Evolutionary conservation across 2,888 invertebrate genomes (phyloP).

Genomic region (Chalcis sispes): DNA sequence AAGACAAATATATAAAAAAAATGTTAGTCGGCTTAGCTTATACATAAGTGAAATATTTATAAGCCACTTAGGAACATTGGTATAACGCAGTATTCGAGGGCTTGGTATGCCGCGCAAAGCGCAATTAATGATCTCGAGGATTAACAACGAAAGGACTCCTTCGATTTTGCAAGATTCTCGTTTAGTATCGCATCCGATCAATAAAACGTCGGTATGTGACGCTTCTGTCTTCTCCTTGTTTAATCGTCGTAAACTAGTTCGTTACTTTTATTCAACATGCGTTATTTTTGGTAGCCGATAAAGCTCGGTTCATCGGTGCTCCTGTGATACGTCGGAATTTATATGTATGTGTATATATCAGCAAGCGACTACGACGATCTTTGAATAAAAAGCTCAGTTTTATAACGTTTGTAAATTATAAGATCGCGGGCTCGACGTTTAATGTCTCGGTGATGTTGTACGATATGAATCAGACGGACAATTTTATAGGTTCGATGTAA

Average conservation of each 20-base stretch:
- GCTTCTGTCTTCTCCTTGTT: slow-evolving; percentile 13
- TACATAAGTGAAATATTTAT: slow-evolving; percentile 26
- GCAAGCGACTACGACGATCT: background rate
- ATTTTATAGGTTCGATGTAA: slow-evolving; percentile 16
- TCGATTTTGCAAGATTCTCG: background rate
- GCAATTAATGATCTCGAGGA: slow-evolving; percentile 27
- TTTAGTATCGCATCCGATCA: background rate
- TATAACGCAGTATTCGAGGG: slow-evolving; percentile 46
- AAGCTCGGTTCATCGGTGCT: no score
- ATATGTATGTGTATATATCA: no score
- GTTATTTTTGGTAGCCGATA: no score
- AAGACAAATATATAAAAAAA: slow-evolving; percentile 33
- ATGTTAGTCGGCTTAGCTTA: slow-evolving; percentile 4
- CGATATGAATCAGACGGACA: slow-evolving; percentile 29
- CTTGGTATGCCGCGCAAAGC: background rate
- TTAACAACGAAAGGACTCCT: slow-evolving; percentile 3
- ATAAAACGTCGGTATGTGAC: background rate
- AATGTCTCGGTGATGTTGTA: slow-evolving; percentile 6
- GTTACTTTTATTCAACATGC: no score
- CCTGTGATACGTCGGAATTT: no score
- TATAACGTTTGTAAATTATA: slow-evolving; percentile 32
- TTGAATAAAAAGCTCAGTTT: background rate
- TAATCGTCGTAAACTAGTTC: slow-evolving; percentile 8
- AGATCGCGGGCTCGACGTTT: slow-evolving; percentile 10
- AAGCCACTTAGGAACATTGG: slow-evolving; percentile 62